phyloP scores from a whole-genome alignment of 64 coral and sea anemone genomes.

The Platygyra sinensis region DNA sequence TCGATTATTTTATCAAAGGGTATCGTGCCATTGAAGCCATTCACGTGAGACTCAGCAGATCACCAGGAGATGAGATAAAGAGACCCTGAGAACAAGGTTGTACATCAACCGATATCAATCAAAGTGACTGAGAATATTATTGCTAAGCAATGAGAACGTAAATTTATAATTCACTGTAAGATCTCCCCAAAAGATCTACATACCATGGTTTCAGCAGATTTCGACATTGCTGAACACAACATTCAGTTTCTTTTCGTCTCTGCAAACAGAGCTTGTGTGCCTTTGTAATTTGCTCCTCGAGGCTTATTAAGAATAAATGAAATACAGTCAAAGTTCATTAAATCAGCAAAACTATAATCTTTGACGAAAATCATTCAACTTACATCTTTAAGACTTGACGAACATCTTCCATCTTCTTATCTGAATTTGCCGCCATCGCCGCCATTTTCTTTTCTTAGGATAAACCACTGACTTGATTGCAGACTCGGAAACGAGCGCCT shows the following conservation, averaged over 20 bases:
- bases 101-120: not conserved
- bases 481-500: not conserved
- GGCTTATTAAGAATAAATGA: not conserved
- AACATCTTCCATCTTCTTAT: not conserved
- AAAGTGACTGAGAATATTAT: not conserved
- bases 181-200: not conserved
- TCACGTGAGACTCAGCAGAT: no score
- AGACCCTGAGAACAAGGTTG: no score
- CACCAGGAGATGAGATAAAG: no score
- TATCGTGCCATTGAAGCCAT: no score
- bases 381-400: conserved; percentile 15
- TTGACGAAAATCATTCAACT: not conserved
- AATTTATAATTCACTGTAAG: not conserved
- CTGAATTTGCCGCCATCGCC: not conserved
- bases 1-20: no score
- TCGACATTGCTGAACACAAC: conserved; percentile 27
- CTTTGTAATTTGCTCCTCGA: conserved; percentile 14
- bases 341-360: not conserved
- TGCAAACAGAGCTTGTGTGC: conserved; percentile 11
- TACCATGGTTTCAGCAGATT: conserved; percentile 27
- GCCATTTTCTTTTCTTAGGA: not conserved
- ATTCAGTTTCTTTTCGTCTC: conserved; percentile 31
- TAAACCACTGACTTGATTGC: not conserved
- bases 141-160: not conserved
- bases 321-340: not conserved